Conservation (phyloP, 1,140 invertebrate genomes). For the Drosophila nigrodunni region DNA sequence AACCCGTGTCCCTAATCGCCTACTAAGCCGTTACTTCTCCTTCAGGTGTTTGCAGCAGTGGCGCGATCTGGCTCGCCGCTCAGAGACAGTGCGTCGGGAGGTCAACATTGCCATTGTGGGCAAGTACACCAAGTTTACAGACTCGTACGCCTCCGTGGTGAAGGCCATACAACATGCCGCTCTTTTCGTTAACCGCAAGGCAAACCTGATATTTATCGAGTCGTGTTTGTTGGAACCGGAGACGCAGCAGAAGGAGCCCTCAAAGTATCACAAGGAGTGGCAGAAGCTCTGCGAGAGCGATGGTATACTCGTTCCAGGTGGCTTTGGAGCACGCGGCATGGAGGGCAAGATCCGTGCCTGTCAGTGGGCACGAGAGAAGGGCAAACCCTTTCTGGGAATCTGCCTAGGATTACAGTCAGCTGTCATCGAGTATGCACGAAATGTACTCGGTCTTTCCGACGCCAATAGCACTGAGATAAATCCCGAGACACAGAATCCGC, state of each 20-base stretch:
- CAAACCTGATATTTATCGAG: constrained; percentile 96
- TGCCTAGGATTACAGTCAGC: constrained; percentile 98
- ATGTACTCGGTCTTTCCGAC: constrained; percentile 91
- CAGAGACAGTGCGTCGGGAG: constrained; percentile 91
- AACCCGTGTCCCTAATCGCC: neutral
- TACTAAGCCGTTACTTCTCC: neutral
- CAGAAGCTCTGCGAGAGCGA: constrained; percentile 94
- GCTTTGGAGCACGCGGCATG: constrained; percentile 97
- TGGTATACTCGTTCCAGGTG: constrained; percentile 98
- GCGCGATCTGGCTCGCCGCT: constrained; percentile 93
- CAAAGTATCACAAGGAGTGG: constrained; percentile 97
- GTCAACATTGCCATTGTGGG: constrained; percentile 98
- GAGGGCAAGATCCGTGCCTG: constrained; percentile 98
- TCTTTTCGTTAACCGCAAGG: constrained; percentile 92
- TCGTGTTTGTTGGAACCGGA: constrained; percentile 94
- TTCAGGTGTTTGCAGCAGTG: constrained; percentile 94
- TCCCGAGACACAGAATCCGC: constrained; percentile 89
- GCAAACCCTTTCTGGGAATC: constrained; percentile 97
- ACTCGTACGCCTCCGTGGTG: constrained; percentile 98
- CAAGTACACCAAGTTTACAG: constrained; percentile 98
- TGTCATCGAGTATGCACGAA: constrained; percentile 98
- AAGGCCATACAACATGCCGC: constrained; percentile 98
- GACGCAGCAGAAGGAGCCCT: constrained; percentile 90
- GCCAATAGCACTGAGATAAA: constrained; percentile 96
- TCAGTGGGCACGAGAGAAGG: constrained; percentile 95